phyloP scores from a whole-genome alignment of 1,140 invertebrate genomes.

The Physella acuta region DNA sequence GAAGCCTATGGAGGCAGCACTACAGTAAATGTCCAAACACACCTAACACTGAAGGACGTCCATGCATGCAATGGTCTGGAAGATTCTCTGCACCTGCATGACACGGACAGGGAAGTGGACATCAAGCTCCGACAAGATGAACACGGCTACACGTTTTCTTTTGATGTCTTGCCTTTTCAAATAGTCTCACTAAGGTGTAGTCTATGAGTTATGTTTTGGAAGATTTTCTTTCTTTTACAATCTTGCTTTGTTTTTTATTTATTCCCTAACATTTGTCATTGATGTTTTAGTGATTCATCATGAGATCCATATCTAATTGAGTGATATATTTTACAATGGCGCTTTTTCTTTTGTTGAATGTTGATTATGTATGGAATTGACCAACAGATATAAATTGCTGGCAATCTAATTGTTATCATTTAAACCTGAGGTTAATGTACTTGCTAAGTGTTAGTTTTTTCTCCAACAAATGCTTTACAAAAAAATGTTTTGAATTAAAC shows the following conservation, averaged over 20 bases:
- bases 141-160: background rate
- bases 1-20: slow-evolving; percentile 56
- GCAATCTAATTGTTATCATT: too few relatives aligned
- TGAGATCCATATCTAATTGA: too few relatives aligned
- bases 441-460: too few relatives aligned
- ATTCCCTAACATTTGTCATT: background rate
- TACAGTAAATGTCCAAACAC: slow-evolving; percentile 5
- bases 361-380: too few relatives aligned
- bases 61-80: slow-evolving; percentile 20
- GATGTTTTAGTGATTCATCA: too few relatives aligned
- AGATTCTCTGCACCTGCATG: slow-evolving; percentile 1
- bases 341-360: too few relatives aligned
- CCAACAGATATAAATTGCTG: too few relatives aligned
- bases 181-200: slow-evolving; percentile 14
- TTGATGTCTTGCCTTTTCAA: slow-evolving; percentile 9
- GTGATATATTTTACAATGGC: too few relatives aligned
- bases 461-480: too few relatives aligned
- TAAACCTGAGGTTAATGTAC: too few relatives aligned
- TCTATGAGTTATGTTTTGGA: background rate
- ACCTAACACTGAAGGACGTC: background rate
- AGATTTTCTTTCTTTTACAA: background rate
- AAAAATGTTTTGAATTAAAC: too few relatives aligned
- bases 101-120: background rate
- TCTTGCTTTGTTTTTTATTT: background rate
- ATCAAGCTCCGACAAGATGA: background rate